Conservation (phyloP, 2,888 invertebrate genomes). For the Cyaniris semiargus region DNA sequence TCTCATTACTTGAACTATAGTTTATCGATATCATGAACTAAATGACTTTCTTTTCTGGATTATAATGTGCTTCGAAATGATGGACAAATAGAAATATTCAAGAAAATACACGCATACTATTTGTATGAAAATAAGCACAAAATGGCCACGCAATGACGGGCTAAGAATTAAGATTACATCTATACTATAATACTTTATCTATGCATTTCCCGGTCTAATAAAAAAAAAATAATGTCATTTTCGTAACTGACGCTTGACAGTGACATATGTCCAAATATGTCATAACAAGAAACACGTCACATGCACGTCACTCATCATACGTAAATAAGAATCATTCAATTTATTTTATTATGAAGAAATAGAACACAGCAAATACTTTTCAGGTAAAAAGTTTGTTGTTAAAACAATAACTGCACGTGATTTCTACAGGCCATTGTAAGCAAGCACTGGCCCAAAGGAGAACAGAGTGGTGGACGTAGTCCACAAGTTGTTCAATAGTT, state of each 20-base stretch:
- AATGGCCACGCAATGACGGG: too few species aligned
- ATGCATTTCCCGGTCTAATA: neutral
- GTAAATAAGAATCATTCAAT: neutral
- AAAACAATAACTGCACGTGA: neutral
- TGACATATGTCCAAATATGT: neutral
- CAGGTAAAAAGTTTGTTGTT: neutral
- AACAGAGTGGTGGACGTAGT: neutral
- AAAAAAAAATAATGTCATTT: neutral
- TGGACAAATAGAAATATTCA: too few species aligned
- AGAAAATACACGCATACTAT: too few species aligned
- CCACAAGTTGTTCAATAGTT: conserved; percentile 3
- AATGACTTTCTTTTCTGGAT: too few species aligned
- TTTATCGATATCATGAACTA: too few species aligned
- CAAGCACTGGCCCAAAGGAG: neutral
- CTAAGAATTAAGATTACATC: too few species aligned
- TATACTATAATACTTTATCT: too few species aligned
- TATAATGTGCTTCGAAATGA: too few species aligned
- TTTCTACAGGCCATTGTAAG: neutral
- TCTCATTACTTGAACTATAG: too few species aligned
- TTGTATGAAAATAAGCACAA: too few species aligned
- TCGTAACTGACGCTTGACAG: neutral
- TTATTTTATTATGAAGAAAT: neutral
- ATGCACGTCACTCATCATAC: neutral
- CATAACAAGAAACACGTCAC: neutral
- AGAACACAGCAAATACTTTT: neutral